Base-by-base conservation (phyloP, 2,888 invertebrate species). In the Carterocephalus palaemon region DNA sequence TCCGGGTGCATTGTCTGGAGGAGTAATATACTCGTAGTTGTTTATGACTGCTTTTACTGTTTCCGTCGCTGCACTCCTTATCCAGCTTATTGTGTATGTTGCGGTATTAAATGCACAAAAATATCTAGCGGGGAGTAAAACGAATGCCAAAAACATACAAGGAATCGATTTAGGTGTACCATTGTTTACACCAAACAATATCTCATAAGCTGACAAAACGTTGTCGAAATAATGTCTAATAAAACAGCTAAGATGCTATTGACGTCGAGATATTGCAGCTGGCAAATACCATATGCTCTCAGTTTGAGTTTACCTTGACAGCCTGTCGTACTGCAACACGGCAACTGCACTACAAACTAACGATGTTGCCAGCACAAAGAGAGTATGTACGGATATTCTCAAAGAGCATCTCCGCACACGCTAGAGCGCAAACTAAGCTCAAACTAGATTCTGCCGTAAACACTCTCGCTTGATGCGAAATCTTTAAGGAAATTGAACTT, bases 1-100 rank as follows among this genome's bases (percentile, higher is more conserved):
- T 47, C 26, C 56, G 58, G 66, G 62, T 61, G 65, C 67, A 71
- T 70, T 72, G 75, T 75, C 67, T 70, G 62, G 60, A 3, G 16
- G 36, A 16, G 34, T 36, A 42, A 42, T 42, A 20, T 28, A 13
- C 19, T 42, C 34, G 42, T 42, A 13, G 26, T 42, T 42, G 42
- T 42, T 42, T 34, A 34, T 26, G 20, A 34, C 33, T 34, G 33
- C 19, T 33, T 34, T 34, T 33, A 20, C 42, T 20, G 29, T 16
- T 32, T 13, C 5, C 29, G 2, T 29, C 16, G 29, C 16, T 29
- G 16, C 29, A 8, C 29, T 29, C 15, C 16, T 29, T 29, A 8
- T 16, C 2, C 15, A n/a, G n/a, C n/a, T n/a, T n/a, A n/a, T n/a
- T n/a, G n/a, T n/a, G n/a, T n/a, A n/a, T n/a, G n/a, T n/a, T n/a